Conservation (phyloP, 2,113 vertebrate species). For the Pagrus major region DNA sequence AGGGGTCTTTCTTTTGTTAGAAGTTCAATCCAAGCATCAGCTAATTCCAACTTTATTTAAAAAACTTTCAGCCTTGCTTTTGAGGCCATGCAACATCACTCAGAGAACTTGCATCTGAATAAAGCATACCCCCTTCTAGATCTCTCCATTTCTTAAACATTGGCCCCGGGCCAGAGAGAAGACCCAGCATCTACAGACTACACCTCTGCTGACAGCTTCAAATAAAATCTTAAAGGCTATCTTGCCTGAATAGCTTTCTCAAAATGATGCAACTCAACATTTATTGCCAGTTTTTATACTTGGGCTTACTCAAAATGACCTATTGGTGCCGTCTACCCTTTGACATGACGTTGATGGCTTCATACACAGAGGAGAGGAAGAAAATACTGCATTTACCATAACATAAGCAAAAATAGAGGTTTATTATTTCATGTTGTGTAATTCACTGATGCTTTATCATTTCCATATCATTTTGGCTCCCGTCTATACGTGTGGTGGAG, state of each 20-base stretch:
- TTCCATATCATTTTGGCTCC: not conserved
- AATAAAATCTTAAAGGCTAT: conserved; percentile 8
- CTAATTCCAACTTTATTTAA: not conserved
- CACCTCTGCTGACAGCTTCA: conserved; percentile 11
- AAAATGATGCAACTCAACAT: not conserved
- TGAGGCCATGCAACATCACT: not conserved
- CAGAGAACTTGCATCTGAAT: not conserved
- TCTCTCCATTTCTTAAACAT: not conserved
- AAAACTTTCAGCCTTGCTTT: not conserved
- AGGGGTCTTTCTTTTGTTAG: not conserved
- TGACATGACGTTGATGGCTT: not conserved
- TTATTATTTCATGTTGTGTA: not conserved
- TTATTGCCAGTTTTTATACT: not conserved
- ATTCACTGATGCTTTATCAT: not conserved
- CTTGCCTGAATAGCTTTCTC: not conserved
- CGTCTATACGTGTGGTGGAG: conserved; percentile 51
- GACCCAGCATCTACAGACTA: not conserved
- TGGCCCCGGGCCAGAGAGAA: not conserved
- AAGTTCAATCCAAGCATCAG: not conserved
- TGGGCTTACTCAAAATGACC: not conserved
- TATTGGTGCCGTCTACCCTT: not conserved
- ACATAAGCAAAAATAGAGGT: not conserved
- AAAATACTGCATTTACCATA: not conserved
- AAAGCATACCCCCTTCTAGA: not conserved
- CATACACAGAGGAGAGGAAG: not conserved